Percentiles rank a stretch among this genome's conserved stretches.
phyloP scores from a whole-genome alignment of 2,113 vertebrate species.

The Oncorhynchus masou region DNA sequence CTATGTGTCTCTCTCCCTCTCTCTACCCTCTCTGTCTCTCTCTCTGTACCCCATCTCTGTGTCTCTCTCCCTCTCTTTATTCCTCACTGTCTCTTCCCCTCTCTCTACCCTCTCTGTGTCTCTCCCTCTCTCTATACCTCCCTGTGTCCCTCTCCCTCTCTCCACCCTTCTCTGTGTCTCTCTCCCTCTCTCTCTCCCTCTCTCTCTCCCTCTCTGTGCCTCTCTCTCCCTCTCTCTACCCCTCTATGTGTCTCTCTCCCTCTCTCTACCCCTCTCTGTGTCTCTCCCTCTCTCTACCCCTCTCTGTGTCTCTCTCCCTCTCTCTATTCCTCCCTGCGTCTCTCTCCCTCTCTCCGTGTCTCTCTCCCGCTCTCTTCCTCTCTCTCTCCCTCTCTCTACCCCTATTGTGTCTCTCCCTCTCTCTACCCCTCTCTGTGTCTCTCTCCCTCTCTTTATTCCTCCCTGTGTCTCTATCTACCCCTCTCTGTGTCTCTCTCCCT shows the following conservation, averaged over 20 bases:
- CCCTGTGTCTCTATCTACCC: neutral
- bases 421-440: constrained; percentile 48
- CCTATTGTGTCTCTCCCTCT: constrained; percentile 16
- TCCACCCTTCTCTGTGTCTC: neutral
- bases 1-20: too few species aligned
- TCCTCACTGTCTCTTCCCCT: neutral
- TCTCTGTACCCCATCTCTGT: neutral
- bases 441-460: neutral
- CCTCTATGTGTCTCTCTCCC: constrained; percentile 22
- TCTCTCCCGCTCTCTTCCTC: neutral
- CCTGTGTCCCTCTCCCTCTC: neutral
- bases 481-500: neutral
- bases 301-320: constrained; percentile 25
- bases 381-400: constrained; percentile 47
- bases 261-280: constrained; percentile 34
- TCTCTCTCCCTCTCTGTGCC: too few species aligned
- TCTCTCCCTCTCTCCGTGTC: constrained; percentile 8
- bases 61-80: neutral
- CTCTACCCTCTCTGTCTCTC: too few species aligned
- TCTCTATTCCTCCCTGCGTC: constrained; percentile 39
- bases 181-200: neutral
- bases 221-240: constrained; percentile 11
- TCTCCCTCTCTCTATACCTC: neutral
- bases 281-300: constrained; percentile 50
- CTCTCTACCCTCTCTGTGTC: constrained; percentile 33